phyloP scores from a whole-genome alignment of 2,888 invertebrate species.

The Idaea biselata region DNA sequence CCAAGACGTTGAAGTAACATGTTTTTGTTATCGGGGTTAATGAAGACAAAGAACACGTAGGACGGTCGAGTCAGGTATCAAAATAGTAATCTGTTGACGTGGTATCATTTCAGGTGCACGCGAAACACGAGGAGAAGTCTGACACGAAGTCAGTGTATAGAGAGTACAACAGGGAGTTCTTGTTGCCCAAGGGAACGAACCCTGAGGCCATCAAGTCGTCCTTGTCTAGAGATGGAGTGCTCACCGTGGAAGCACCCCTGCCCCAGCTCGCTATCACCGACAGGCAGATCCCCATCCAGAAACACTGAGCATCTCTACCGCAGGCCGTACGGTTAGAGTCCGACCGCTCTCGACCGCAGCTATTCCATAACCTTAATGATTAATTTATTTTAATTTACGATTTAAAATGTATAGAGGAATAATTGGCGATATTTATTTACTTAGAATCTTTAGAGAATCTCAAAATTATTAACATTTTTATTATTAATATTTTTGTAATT shows the following conservation, averaged over 20 bases:
- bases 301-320: constrained; percentile 59
- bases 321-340: constrained; percentile 45
- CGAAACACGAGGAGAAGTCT: constrained; percentile 98
- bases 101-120: constrained; percentile 88
- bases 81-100: constrained; percentile 15
- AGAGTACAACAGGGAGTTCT: constrained; percentile 98
- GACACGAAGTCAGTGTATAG: constrained; percentile 98
- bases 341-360: constrained; percentile 60
- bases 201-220: constrained; percentile 98
- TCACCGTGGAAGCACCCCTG: constrained; percentile 97
- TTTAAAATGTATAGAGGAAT: constrained; percentile 63
- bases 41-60: constrained; percentile 32
- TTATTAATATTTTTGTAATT: constrained; percentile 39
- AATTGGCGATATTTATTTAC: constrained; percentile 73
- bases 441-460: constrained; percentile 75
- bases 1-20: constrained; percentile 48
- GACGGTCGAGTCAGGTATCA: constrained; percentile 13
- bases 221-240: constrained; percentile 96
- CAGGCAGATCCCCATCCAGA: constrained; percentile 90
- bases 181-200: constrained; percentile 97
- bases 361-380: constrained; percentile 77
- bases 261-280: constrained; percentile 91
- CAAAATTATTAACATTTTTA: constrained; percentile 56
- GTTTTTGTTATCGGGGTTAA: constrained; percentile 49
- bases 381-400: constrained; percentile 77